Percentiles rank a stretch among this genome's conserved stretches.
Conservation (phyloP, 2,888 invertebrate genomes). For the Schizotus pectinicornis region DNA sequence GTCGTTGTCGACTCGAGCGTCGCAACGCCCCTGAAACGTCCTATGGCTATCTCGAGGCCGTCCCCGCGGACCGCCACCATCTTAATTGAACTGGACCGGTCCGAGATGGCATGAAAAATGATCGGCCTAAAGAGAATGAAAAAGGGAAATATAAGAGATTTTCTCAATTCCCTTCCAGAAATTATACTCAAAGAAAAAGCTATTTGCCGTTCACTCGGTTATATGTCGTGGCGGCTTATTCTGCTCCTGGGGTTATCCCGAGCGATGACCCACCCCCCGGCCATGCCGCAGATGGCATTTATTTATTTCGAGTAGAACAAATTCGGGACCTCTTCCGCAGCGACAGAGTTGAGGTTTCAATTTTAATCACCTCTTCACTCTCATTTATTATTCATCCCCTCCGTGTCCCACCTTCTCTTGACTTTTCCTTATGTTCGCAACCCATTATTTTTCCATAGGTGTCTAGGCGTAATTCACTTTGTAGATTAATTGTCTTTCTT, state of each 20-base stretch:
- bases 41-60: conserved; percentile 30
- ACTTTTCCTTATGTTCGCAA: too few species aligned
- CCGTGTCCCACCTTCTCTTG: too few species aligned
- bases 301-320: conserved; percentile 1
- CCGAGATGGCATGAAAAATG: conserved; percentile 61
- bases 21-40: background rate
- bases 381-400: too few species aligned
- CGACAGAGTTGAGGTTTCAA: too few species aligned
- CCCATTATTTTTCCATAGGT: too few species aligned
- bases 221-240: conserved; percentile 44
- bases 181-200: conserved; percentile 57
- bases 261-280: conserved; percentile 5
- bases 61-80: conserved; percentile 41
- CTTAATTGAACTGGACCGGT: conserved; percentile 33
- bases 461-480: too few species aligned
- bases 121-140: conserved; percentile 59
- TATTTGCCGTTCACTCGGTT: conserved; percentile 51
- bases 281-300: conserved; percentile 16
- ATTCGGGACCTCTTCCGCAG: too few species aligned
- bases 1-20: too few species aligned
- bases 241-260: conserved; percentile 22
- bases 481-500: too few species aligned
- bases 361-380: too few species aligned
- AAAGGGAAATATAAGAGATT: conserved; percentile 59
- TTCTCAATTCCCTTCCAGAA: conserved; percentile 60